Percentiles rank a stretch among this genome's conserved stretches.
phyloP scores from a whole-genome alignment of 2,113 vertebrate species.

The Egretta garzetta region DNA sequence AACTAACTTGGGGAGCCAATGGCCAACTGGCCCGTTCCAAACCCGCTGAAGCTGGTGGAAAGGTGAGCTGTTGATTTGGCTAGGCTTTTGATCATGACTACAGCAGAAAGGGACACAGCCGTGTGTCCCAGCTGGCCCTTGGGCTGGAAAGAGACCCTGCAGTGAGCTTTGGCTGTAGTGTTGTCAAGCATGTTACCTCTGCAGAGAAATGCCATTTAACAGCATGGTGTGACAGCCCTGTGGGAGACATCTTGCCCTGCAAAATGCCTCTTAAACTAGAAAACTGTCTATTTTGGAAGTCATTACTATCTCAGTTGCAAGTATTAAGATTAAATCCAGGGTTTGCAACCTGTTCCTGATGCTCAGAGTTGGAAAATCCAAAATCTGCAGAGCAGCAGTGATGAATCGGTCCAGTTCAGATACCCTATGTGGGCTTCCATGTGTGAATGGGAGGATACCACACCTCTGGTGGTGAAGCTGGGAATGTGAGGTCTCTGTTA shows the following conservation, averaged over 20 bases:
- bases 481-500: neutral
- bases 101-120: neutral
- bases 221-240: neutral
- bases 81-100: neutral
- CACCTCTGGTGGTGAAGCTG: neutral
- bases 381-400: neutral
- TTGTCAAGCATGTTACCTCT: neutral
- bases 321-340: neutral
- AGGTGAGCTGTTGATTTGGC: neutral
- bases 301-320: neutral
- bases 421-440: neutral
- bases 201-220: neutral
- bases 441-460: neutral
- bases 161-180: neutral
- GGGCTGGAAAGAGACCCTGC: neutral
- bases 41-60: neutral
- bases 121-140: neutral
- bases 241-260: neutral
- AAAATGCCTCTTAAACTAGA: neutral
- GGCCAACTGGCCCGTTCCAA: neutral
- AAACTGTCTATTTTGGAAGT: neutral
- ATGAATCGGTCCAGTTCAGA: neutral
- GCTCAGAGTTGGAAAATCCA: neutral
- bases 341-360: neutral
- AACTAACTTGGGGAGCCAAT: neutral